phyloP scores from a whole-genome alignment of 2,797 vertebrate genomes.

The Artibeus jamaicensis region DNA sequence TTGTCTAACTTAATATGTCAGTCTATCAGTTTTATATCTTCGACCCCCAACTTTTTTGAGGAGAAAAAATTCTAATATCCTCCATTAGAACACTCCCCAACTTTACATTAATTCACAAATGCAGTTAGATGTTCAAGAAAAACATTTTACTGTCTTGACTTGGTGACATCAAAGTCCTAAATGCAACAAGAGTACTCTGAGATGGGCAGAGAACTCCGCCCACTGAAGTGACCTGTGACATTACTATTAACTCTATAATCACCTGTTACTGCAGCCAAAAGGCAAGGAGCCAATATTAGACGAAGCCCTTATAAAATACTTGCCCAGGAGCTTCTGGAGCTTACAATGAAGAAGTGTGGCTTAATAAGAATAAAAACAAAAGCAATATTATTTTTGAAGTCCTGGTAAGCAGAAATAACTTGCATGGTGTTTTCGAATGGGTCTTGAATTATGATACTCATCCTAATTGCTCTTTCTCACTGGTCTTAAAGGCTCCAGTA shows the following conservation, averaged over 20 bases:
- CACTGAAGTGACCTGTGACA: background rate
- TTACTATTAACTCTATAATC: background rate
- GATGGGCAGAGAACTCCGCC: background rate
- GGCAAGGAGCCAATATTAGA: background rate
- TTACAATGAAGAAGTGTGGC: background rate
- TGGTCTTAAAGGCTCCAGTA: background rate
- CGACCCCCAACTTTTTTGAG: background rate
- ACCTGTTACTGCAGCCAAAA: background rate
- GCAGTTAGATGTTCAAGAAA: background rate
- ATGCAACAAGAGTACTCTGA: background rate
- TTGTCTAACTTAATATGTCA: background rate
- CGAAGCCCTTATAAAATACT: background rate
- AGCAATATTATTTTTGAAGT: background rate
- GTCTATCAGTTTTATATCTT: background rate
- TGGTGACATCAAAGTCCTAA: background rate
- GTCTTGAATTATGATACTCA: background rate
- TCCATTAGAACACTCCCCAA: background rate
- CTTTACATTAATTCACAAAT: background rate
- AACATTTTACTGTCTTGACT: background rate
- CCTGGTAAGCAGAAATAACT: background rate
- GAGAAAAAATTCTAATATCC: background rate
- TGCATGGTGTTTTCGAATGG: background rate
- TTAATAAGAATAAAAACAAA: background rate
- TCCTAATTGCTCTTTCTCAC: background rate
- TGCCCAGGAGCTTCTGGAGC: background rate